Percentiles rank a stretch among this genome's conserved stretches.
phyloP scores from a whole-genome alignment of 2,888 invertebrate species.

The Ophonus ardosiacus region DNA sequence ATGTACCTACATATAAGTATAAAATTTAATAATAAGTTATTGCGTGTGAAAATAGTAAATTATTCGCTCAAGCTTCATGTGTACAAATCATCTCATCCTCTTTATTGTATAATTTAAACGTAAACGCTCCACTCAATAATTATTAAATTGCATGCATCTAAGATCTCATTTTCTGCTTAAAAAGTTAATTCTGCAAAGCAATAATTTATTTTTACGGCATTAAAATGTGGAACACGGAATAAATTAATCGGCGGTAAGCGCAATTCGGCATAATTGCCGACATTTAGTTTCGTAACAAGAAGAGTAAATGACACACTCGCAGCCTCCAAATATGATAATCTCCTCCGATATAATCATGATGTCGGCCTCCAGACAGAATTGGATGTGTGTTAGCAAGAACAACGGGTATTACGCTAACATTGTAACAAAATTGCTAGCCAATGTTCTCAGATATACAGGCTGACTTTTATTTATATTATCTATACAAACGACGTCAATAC shows the following conservation, averaged over 20 bases:
- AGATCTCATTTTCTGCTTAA: background rate
- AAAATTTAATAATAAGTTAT: too few relatives aligned
- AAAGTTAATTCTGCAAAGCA: background rate
- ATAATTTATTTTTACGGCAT: background rate
- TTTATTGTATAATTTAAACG: background rate
- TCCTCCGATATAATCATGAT: constrained; percentile 35
- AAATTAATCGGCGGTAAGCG: constrained; percentile 4
- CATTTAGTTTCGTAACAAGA: constrained; percentile 38
- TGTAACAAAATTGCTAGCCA: too few relatives aligned
- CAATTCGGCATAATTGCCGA: constrained; percentile 13
- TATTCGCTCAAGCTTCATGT: too few relatives aligned
- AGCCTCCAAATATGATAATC: constrained; percentile 56
- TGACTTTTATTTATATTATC: too few relatives aligned
- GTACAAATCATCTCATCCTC: too few relatives aligned
- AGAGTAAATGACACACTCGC: constrained; percentile 16
- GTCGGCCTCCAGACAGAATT: constrained; percentile 55
- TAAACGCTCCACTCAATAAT: background rate
- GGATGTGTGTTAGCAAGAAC: constrained; percentile 20
- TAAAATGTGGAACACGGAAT: constrained; percentile 22
- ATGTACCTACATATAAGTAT: too few relatives aligned
- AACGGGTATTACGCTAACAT: too few relatives aligned
- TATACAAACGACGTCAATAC: too few relatives aligned
- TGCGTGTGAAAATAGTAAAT: too few relatives aligned
- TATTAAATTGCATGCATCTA: background rate
- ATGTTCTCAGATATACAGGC: too few relatives aligned